Conservation (phyloP, 2,113 vertebrate species). For the Apodemus speciosus region DNA sequence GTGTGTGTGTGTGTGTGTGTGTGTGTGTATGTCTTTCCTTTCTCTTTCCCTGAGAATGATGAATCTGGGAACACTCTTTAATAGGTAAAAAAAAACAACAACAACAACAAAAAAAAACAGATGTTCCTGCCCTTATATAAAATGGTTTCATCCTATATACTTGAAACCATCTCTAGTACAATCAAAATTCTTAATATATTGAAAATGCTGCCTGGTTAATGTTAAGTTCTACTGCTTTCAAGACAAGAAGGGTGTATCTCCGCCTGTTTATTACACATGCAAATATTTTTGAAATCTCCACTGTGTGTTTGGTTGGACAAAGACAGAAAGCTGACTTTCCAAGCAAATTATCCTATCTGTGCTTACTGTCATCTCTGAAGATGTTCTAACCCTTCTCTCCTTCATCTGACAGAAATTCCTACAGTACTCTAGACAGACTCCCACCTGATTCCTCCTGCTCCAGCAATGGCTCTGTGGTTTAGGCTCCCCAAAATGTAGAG, state of each 20-base stretch:
- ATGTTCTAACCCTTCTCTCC: fast-evolving
- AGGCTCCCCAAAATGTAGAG: too few species aligned
- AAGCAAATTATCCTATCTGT: too few species aligned
- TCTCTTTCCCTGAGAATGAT: not conserved
- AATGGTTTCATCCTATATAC: not conserved
- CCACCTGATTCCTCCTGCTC: not conserved
- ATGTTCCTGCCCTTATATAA: not conserved
- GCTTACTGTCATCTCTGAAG: not conserved
- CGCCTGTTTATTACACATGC: not conserved
- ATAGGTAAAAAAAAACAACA: too few species aligned
- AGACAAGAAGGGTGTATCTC: not conserved
- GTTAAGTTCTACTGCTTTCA: not conserved
- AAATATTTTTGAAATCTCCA: not conserved
- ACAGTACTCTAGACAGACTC: not conserved
- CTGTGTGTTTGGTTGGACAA: not conserved
- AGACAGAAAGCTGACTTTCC: not conserved
- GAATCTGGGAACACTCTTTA: not conserved
- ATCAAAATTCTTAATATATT: not conserved
- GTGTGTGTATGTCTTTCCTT: not conserved
- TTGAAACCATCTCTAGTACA: not conserved
- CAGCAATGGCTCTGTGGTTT: not conserved
- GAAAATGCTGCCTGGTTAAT: not conserved
- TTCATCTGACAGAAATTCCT: not conserved
- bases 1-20: not conserved
- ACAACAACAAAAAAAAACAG: too few species aligned